Evolutionary conservation across 2,888 invertebrate species (phyloP).

Genomic region (Eubasilissa splendida): DNA sequence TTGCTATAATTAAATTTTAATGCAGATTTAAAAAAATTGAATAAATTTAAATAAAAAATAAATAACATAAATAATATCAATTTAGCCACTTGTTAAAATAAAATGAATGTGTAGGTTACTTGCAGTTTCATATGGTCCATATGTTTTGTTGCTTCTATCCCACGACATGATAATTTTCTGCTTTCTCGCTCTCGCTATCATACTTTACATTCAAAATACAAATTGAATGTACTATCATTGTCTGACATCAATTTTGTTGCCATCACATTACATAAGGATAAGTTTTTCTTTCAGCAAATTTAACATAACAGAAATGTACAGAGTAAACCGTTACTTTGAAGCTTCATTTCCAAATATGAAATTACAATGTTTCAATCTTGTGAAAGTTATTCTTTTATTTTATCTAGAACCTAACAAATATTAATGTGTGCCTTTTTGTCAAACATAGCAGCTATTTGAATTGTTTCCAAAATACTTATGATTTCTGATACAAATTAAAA

Average conservation of each 20-base stretch:
- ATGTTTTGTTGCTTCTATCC: slow-evolving; percentile 15
- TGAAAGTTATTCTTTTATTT: too few relatives aligned
- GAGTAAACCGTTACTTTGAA: too few relatives aligned
- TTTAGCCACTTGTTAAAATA: background rate
- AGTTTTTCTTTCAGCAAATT: too few relatives aligned
- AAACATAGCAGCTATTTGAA: too few relatives aligned
- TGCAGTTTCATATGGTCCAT: background rate
- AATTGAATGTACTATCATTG: background rate
- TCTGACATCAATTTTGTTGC: background rate
- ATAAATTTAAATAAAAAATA: background rate
- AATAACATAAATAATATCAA: slow-evolving; percentile 10
- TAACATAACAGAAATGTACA: too few relatives aligned
- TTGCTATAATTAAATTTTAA: too few relatives aligned
- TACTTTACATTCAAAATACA: slow-evolving; percentile 1
- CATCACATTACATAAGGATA: background rate
- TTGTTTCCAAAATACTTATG: too few relatives aligned
- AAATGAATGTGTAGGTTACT: slow-evolving; percentile 4
- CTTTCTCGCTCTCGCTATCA: slow-evolving; percentile 21
- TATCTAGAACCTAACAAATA: too few relatives aligned
- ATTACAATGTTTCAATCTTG: too few relatives aligned
- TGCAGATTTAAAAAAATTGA: background rate
- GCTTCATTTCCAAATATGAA: too few relatives aligned
- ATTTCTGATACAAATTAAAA: too few relatives aligned
- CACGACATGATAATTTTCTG: slow-evolving; percentile 21
- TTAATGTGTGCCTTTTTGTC: too few relatives aligned